Evolutionary conservation across 1,140 invertebrate genomes (phyloP), one percentile per base, ranked within the genome.

Genomic region (Drosophila nigromelanica): DNA sequence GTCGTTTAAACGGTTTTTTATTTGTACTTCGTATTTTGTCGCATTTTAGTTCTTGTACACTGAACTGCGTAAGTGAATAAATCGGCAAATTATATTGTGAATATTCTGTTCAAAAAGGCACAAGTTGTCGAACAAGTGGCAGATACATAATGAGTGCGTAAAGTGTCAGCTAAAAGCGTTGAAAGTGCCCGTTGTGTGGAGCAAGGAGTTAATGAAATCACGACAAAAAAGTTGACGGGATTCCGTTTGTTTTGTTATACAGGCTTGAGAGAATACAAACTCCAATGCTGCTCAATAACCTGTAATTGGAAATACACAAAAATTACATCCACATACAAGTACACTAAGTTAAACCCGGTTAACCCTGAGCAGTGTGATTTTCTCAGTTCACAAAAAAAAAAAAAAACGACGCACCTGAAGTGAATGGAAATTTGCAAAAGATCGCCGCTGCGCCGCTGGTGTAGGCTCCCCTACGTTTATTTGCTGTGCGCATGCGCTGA

Each of bases 291-390:
- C 33, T 72, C 33, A 61, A 79, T 64, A 89, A 87, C 83, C 83
- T 89, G 82, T 82, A 89, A 76, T 79, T 78, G 76, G 61, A 71
- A 82, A 79, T n/a, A n/a, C 76, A 70, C 74, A 37, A 52, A 24
- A 61, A 37, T 48, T 21, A 45, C 14, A 15, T 21, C 47, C 42
- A 40, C 1, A 27, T 6, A 42, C 35, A 54, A n/a, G 18, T 48
- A 62, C 60, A 66, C 51, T 69, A 21, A 58, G 54, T 45, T 56
- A 74, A 59, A 73, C 72, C 69, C 62, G 78, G 79, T 82, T 85
- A 81, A 86, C 80, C 80, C 81, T 85, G 80, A 73, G 55, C 37
- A 43, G 68, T 62, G 42, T 76, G 56, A 62, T 71, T 78, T 82
- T 61, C 56, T 66, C 15, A 66, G 14, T 37, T 39, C 18, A 63